A percentile compares a stretch with the other conserved stretches of the same genome.
These are phyloP conservation scores for Clarias laeviceps DNA, from an alignment of 2,797 vertebrate genomes.

Conservation along the genomic window DNA sequence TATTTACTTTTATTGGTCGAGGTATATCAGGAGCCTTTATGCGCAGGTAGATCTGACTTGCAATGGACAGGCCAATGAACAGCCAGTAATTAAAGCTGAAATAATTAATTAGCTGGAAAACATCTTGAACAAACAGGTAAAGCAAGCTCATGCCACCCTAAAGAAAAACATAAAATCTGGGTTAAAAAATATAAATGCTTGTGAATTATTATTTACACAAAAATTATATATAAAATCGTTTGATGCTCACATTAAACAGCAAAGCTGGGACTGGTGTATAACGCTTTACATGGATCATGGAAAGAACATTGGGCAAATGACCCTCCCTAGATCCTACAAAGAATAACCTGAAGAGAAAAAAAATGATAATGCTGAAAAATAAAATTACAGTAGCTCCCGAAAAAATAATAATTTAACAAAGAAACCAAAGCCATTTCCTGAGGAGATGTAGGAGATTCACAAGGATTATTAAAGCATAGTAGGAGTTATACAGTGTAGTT, in stretches of 20 bases:
- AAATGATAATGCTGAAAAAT: not conserved
- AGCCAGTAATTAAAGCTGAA: conserved; percentile 88
- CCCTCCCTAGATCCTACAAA: conserved; percentile 84
- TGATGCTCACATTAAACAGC: conserved; percentile 78
- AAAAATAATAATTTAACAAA: not conserved
- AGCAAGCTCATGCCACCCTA: conserved; percentile 80
- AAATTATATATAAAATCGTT: not conserved
- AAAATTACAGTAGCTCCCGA: not conserved
- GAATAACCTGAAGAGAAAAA: conserved; percentile 73
- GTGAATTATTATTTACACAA: not conserved
- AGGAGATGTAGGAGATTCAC: not conserved
- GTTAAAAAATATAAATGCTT: not conserved
- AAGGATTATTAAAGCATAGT: not conserved
- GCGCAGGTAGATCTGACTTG: conserved; percentile 80
- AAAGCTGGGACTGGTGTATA: conserved; percentile 84
- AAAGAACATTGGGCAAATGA: conserved; percentile 80
- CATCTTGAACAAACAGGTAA: conserved; percentile 77
- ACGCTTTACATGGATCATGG: conserved; percentile 80
- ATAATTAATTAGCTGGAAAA: conserved; percentile 83
- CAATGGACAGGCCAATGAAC: conserved; percentile 82
- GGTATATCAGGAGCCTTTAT: conserved; percentile 74
- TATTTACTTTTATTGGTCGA: conserved; percentile 63
- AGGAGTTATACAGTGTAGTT: not conserved
- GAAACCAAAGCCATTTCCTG: not conserved
- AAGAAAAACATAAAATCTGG: not conserved